phyloP scores from a whole-genome alignment of 2,888 invertebrate species.

The Apamea anceps region DNA sequence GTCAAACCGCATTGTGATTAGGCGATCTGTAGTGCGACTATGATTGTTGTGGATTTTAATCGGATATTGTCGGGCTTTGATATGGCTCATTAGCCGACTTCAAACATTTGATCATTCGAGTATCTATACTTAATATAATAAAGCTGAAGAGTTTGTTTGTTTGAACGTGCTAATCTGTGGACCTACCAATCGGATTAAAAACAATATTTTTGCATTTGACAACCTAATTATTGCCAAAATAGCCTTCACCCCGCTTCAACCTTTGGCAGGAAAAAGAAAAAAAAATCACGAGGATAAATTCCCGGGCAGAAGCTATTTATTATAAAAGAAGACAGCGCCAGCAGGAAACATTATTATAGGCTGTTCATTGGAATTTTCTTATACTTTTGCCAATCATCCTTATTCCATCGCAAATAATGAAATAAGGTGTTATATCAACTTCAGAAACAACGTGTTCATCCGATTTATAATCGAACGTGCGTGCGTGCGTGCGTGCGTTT shows the following conservation, averaged over 20 bases:
- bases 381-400: not conserved
- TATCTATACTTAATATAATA: no score
- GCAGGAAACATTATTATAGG: not conserved
- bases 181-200: no score
- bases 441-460: not conserved
- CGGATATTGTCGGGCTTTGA: not conserved
- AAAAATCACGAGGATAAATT: no score
- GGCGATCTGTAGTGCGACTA: constrained; percentile 38
- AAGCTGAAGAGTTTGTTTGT: no score
- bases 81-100: not conserved
- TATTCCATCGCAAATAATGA: not conserved
- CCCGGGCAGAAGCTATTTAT: not conserved
- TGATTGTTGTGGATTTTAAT: not conserved
- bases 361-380: not conserved
- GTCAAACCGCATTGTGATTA: constrained; percentile 66
- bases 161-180: no score
- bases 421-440: not conserved
- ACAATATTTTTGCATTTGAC: no score
- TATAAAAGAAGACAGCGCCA: not conserved
- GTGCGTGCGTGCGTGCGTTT: no score
- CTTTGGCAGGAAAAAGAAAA: no score
- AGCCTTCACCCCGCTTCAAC: no score
- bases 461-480: not conserved
- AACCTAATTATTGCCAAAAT: no score
- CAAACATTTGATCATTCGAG: not conserved